These are phyloP conservation scores for Clanis bilineata DNA, from an alignment of 2,888 invertebrate species.

Conservation along the genomic window DNA sequence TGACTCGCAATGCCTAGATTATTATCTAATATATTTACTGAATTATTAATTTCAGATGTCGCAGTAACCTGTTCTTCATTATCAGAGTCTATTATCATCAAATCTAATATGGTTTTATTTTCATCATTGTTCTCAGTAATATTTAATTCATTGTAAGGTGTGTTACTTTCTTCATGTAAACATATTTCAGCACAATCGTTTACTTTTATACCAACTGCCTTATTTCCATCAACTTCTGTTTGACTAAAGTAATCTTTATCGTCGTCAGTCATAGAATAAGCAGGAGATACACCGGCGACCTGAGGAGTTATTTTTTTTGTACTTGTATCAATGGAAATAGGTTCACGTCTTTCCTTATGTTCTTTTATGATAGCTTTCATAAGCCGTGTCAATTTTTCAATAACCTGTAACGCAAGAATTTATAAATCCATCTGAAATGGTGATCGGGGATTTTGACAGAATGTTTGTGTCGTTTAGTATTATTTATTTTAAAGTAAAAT, in stretches of 20 bases:
- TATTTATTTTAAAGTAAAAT: too few species aligned
- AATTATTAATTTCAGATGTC: not conserved
- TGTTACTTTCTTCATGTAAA: conserved; percentile 20
- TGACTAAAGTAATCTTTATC: conserved; percentile 32
- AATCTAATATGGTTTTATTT: conserved; percentile 35
- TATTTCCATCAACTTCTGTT: not conserved
- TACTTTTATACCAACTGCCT: not conserved
- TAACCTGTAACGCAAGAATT: conserved; percentile 44
- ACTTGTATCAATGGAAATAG: not conserved
- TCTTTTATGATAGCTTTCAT: conserved; percentile 48
- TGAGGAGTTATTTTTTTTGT: not conserved
- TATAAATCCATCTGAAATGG: not conserved
- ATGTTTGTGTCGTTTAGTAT: too few species aligned
- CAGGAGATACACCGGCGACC: conserved; percentile 32
- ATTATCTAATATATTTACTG: not conserved
- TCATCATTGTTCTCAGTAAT: conserved; percentile 17
- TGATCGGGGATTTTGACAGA: not conserved
- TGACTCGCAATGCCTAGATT: not conserved
- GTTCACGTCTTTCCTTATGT: conserved; percentile 26
- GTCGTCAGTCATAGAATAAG: conserved; percentile 43
- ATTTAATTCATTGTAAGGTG: not conserved
- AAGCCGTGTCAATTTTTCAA: conserved; percentile 54
- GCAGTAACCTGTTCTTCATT: not conserved
- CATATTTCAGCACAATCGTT: conserved; percentile 27
- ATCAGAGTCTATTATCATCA: conserved; percentile 28